These are phyloP conservation scores for Pyrrhosoma nymphula DNA, from an alignment of 2,888 invertebrate species.

Conservation along the genomic window DNA sequence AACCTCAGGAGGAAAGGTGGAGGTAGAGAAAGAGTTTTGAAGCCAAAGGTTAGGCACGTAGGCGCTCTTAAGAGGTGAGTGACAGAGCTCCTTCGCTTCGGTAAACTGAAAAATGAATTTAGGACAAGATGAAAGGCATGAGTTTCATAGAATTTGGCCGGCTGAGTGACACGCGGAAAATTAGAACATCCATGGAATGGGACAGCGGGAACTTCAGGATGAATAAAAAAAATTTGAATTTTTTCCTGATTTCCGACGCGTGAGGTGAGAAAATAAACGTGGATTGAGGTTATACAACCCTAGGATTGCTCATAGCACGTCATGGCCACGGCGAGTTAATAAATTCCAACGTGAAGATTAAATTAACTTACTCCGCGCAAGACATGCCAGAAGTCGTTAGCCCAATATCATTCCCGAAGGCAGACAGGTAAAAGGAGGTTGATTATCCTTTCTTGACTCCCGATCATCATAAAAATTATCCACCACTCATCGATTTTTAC, in stretches of 20 bases:
- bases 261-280: not conserved
- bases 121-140: slow-evolving; percentile 10
- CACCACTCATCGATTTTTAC: not conserved
- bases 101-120: not conserved
- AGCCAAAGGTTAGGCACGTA: not conserved
- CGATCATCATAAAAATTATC: not conserved
- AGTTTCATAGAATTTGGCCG: not conserved
- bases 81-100: not conserved
- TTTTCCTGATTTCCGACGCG: not conserved
- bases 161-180: not conserved
- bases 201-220: not conserved
- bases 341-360: not conserved
- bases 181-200: not conserved
- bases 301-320: not conserved
- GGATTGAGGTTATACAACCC: not conserved
- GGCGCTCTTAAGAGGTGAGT: not conserved
- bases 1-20: no score
- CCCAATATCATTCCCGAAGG: no score
- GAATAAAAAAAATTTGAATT: not conserved
- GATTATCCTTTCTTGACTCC: not conserved
- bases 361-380: not conserved
- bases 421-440: no score
- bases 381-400: no score
- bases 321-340: not conserved
- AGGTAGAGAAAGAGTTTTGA: no score